Evolutionary conservation across 2,797 vertebrate species (phyloP).

Genomic region (Anguilla obscura): DNA sequence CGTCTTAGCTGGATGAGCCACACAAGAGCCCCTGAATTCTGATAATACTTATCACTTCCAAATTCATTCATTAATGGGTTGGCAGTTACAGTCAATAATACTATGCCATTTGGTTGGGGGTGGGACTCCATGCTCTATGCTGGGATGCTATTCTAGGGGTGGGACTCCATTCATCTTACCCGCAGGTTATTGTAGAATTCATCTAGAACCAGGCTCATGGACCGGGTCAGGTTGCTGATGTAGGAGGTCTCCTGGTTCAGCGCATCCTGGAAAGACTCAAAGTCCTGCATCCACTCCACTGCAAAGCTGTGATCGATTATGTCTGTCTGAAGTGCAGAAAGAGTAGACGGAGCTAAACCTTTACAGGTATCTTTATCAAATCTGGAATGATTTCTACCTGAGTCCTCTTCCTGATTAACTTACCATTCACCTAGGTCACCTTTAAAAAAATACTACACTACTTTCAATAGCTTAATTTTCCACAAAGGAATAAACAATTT

Average conservation of each 20-base stretch:
- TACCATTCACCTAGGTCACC: neutral
- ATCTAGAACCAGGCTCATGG: constrained; percentile 95
- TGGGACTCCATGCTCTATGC: neutral
- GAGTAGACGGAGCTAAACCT: neutral
- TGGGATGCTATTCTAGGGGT: neutral
- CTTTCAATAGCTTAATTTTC: neutral
- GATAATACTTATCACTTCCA: no score
- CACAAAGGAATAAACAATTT: no score
- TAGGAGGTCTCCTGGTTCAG: constrained; percentile 93
- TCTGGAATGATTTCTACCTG: neutral
- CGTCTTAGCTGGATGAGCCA: neutral
- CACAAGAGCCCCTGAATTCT: no score
- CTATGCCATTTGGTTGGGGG: neutral
- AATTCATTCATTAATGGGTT: neutral
- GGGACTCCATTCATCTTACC: constrained; percentile 57
- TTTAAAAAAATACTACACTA: neutral
- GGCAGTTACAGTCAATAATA: neutral
- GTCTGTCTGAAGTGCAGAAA: constrained; percentile 78
- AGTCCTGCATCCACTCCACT: constrained; percentile 98
- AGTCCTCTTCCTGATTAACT: neutral
- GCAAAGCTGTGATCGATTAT: constrained; percentile 96
- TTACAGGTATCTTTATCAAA: neutral
- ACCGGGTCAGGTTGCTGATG: constrained; percentile 91
- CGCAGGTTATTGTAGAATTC: constrained; percentile 89
- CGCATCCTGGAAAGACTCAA: constrained; percentile 93